A percentile compares a stretch with the other conserved stretches of the same genome.
These are phyloP conservation scores for Gallirallus australis DNA, from an alignment of 2,797 vertebrate species.

Conservation along the genomic window DNA sequence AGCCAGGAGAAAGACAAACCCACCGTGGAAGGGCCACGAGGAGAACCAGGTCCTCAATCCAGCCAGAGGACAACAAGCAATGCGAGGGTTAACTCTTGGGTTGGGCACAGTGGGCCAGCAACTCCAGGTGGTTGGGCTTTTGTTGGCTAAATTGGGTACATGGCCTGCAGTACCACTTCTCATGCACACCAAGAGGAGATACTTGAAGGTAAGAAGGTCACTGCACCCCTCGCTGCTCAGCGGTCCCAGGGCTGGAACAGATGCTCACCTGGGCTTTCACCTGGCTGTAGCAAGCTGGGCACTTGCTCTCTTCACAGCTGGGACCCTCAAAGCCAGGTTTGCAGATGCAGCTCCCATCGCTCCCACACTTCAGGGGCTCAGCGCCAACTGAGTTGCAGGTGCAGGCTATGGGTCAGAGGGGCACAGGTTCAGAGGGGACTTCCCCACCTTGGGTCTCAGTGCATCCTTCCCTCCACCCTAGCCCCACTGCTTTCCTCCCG, in stretches of 20 bases:
- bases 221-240: background rate
- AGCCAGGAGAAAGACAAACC: background rate
- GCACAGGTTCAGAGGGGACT: background rate
- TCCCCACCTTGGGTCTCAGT: background rate
- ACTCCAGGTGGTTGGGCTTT: background rate
- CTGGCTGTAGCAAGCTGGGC: constrained; percentile 88
- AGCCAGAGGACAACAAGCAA: background rate
- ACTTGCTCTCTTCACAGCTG: constrained; percentile 82
- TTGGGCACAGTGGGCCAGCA: background rate
- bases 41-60: too few species aligned
- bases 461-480: background rate
- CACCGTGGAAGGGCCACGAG: background rate
- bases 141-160: background rate
- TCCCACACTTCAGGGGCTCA: constrained; percentile 78
- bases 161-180: background rate
- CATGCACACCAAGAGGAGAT: background rate
- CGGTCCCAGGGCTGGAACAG: background rate
- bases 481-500: background rate
- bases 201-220: accelerated
- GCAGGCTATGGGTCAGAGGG: constrained; percentile 78
- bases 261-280: constrained; percentile 85
- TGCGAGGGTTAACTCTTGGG: background rate
- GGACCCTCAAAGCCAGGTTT: constrained; percentile 85
- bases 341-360: constrained; percentile 86
- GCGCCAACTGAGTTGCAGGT: constrained; percentile 82